Evolutionary conservation across 2,797 vertebrate genomes (phyloP), one percentile per base, ranked within the genome.

Genomic region (Eleutherodactylus coqui): DNA sequence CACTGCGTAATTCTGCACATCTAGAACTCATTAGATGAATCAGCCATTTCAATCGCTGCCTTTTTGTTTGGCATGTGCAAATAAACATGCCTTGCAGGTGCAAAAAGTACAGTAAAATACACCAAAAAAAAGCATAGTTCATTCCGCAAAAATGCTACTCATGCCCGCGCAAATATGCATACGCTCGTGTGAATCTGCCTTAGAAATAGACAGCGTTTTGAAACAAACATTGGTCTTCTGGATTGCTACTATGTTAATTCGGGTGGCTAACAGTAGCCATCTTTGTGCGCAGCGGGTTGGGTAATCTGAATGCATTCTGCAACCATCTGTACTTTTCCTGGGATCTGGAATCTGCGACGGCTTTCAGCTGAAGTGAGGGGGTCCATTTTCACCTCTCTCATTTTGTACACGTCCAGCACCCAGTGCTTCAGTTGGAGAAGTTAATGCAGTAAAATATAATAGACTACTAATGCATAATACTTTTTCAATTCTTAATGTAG

Each of bases 391-490:
- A 76, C 85, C 51, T 62, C 34, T 75, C 67, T 78, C 10, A 38
- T 70, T 78, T 85, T 72, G 64, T 79, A 64, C 72, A 60, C 78
- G 62, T 17, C 75, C 24, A 27, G 64, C 77, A 58, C 82, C 86
- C 62, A 34, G 73, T 78, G 62, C 80, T 78, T 70, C 45, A 78
- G 34, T 43, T 24, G 19, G 27, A 77, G 75, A 83, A 86, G 80
- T 86, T 83, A 86, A 86, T 86, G 80, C 70, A 87, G 85, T 87
- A 83, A 83, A 87, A 87, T 87, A 87, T 87, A 87, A 86, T 83
- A 72, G 80, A 87, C 85, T 70, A 83, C 85, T 83, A 70, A 83
- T 83, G 75, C 80, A 38, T 86, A 86, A 83, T 86, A 78, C 79
- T 83, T 70, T 78, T 76, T 69, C n/a, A 58, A 45, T 83, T 78